Percentiles rank a stretch among this genome's conserved stretches.
These are phyloP conservation scores for Sinocyclocheilus grahami DNA, from an alignment of 2,113 vertebrate species.

Conservation along the genomic window DNA sequence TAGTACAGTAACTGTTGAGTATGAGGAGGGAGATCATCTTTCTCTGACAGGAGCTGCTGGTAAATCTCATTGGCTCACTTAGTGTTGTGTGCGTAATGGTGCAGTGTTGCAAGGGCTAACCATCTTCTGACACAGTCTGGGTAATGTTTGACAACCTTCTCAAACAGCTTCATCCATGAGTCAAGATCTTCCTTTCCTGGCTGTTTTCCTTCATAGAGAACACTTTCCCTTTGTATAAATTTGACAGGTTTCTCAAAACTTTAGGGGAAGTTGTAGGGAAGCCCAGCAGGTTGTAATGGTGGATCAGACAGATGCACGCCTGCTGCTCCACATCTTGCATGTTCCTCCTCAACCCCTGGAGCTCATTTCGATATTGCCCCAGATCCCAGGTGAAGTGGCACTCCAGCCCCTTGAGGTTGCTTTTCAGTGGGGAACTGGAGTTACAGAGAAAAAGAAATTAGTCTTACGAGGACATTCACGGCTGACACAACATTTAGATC, in stretches of 20 bases:
- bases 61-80: neutral
- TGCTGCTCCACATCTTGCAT: neutral
- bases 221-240: neutral
- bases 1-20: neutral
- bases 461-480: neutral
- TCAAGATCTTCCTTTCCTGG: neutral
- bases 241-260: neutral
- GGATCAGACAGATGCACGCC: neutral
- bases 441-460: neutral
- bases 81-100: neutral
- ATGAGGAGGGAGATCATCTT: slow-evolving; percentile 11
- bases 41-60: neutral
- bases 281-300: slow-evolving; percentile 21
- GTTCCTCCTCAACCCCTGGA: neutral
- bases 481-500: neutral
- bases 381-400: slow-evolving; percentile 43
- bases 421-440: neutral
- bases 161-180: neutral
- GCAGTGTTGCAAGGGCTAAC: neutral
- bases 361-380: neutral
- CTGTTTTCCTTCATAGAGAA: neutral
- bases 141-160: neutral
- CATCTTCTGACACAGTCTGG: neutral
- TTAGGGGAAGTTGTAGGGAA: neutral
- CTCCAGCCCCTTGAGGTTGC: no score